Base-by-base conservation (phyloP, 2,888 invertebrate species). In the Dorcus parallelipipedus region DNA sequence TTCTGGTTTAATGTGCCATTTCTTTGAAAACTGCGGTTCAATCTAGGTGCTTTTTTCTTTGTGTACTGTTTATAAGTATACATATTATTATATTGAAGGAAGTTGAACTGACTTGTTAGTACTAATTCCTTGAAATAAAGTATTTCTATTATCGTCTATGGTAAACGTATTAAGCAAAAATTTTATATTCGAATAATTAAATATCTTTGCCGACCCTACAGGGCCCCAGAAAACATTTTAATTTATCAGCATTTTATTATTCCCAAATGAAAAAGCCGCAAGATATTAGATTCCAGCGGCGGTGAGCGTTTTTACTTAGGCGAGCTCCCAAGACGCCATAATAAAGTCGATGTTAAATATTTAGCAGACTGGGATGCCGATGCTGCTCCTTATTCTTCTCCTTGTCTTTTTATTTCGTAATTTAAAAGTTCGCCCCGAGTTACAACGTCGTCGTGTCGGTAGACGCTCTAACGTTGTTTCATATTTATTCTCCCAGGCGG, bases 311-410 rank as follows among this genome's bases (percentile, higher is more conserved):
- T 67, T 67, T 65, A 63, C 64, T 65, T 51, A 52, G 40, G 57
- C 59, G 45, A 51, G 49, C 40, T 52, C 65, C 64, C 47, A 39
- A 49, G 49, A 45, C 39, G 42, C 67, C 63, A 66, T 73, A 72
- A 73, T 73, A 73, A 72, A 74, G 71, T 69, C 70, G 69, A 71
- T 67, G 71, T 72, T 72, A 73, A 72, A 72, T 73, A 72, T 73
- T 73, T 73, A 73, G 67, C 71, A 67, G 70, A 66, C 67, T 55
- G 65, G 70, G 67, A 26, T 26, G 26, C 66, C 68, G 66, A 59
- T 66, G 67, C 67, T 66, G 67, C 69, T 47, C 47, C 54, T 54
- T 56, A 49, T 59, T 69, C 64, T 64, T 63, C 61, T 62, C 61
- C 59, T 61, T 59, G 59, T 69, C 68, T 65, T 72, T 70, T 72